Evolutionary conservation across 2,888 invertebrate genomes (phyloP).

Genomic region (Drosophila paramelanica): DNA sequence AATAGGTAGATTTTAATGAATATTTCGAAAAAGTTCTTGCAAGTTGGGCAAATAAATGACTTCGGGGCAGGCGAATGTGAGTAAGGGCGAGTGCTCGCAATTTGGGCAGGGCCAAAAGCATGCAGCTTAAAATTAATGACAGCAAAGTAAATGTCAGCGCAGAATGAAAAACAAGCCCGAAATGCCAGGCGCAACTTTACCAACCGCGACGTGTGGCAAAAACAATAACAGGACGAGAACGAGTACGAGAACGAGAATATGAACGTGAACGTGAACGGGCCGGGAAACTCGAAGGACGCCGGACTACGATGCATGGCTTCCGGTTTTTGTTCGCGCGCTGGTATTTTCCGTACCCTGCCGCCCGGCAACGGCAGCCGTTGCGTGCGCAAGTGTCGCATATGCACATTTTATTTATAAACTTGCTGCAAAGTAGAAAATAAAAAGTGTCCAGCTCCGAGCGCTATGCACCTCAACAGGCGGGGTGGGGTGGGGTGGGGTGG

Average conservation of each 20-base stretch:
- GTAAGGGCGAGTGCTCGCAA: slow-evolving; percentile 19
- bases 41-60: slow-evolving; percentile 5
- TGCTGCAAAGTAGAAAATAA: slow-evolving; percentile 63
- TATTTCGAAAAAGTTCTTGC: slow-evolving; percentile 5
- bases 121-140: slow-evolving; percentile 78
- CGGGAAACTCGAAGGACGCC: slow-evolving; percentile 19
- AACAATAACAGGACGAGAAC: slow-evolving; percentile 66
- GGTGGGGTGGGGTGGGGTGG: background rate
- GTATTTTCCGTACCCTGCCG: slow-evolving; percentile 51
- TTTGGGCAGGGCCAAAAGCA: slow-evolving; percentile 42
- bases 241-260: slow-evolving; percentile 4
- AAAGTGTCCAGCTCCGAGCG: slow-evolving; percentile 46
- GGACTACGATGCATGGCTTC: slow-evolving; percentile 67
- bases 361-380: slow-evolving; percentile 37
- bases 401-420: slow-evolving; percentile 80
- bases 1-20: slow-evolving; percentile 16
- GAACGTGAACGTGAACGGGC: slow-evolving; percentile 1
- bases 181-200: slow-evolving; percentile 65
- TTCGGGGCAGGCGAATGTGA: slow-evolving; percentile 23
- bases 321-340: slow-evolving; percentile 79
- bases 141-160: slow-evolving; percentile 74
- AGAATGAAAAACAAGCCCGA: slow-evolving; percentile 68
- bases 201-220: slow-evolving; percentile 73
- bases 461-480: slow-evolving; percentile 39
- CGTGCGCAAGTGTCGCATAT: slow-evolving; percentile 75